A percentile compares a stretch with the other conserved stretches of the same genome.
Conservation (phyloP, 1,140 invertebrate genomes). For the Bemisia tabaci region DNA sequence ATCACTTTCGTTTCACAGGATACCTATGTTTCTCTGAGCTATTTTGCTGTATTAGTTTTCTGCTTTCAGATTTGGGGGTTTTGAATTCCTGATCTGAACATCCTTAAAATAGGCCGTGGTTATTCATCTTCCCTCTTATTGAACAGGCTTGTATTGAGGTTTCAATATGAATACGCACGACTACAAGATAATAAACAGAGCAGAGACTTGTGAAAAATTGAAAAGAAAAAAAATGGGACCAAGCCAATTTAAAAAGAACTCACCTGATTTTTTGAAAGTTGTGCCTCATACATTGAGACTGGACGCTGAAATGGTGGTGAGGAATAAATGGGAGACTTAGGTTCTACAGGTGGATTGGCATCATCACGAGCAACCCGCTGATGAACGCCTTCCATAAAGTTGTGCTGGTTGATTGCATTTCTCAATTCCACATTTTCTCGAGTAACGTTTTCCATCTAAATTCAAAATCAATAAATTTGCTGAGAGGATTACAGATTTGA, state of each 20-base stretch:
- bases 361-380: conserved; percentile 6
- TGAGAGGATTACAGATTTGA: background rate
- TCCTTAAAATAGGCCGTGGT: too few relatives aligned
- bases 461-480: background rate
- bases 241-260: background rate
- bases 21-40: too few relatives aligned
- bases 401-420: conserved; percentile 30
- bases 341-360: conserved; percentile 22
- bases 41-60: too few relatives aligned
- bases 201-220: too few relatives aligned
- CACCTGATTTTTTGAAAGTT: conserved; percentile 18
- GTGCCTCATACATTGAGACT: conserved; percentile 70
- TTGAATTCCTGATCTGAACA: too few relatives aligned
- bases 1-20: too few relatives aligned
- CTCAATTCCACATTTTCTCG: conserved; percentile 54
- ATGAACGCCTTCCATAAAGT: conserved; percentile 6
- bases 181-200: too few relatives aligned
- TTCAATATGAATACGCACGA: too few relatives aligned
- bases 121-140: too few relatives aligned
- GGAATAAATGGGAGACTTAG: conserved; percentile 13
- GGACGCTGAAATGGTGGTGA: conserved; percentile 41
- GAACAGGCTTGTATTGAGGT: too few relatives aligned
- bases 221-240: background rate
- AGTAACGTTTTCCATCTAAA: conserved; percentile 44
- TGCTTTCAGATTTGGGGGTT: too few relatives aligned